Evolutionary conservation across 2,797 vertebrate genomes (phyloP), one percentile per base, ranked within the genome.

Genomic region (Manis crassicaudata): DNA sequence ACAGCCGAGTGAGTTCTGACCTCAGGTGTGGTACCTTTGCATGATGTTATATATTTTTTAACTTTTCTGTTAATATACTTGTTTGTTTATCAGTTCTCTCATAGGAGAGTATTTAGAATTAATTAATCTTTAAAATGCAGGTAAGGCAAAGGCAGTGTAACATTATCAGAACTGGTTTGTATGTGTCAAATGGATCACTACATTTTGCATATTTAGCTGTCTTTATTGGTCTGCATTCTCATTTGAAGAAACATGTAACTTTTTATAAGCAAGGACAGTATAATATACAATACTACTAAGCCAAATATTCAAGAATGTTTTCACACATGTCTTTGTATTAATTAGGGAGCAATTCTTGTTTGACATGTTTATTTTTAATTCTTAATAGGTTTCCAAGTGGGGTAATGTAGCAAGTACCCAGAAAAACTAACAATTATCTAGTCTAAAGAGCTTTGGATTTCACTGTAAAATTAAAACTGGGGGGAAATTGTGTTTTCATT

Each of bases 281-380:
- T 97, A 97, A 97, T 97, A 85, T 94, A 96, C 86, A 95, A 97
- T 97, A 94, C 94, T 96, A 94, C 67, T 82, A 97, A 97, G 85
- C 84, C 93, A 92, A 93, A 94, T 97, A 94, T 96, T 94, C 76
- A 96, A 97, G 94, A 97, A 96, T 94, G 96, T 97, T 97, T 97
- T 97, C 92, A 88, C 97, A 97, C 93, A 92, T 95, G 97, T 96
- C 96, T 97, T 96, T 93, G 92, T 94, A 96, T 97, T 97, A 97
- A 98, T 97, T 98, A 97, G 96, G 90, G 96, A 97, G 82, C 87
- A 80, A 81, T 95, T 97, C 97, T 97, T 97, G 96, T 97, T 98
- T 96, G 97, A 97, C 97, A 98, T 98, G 97, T 97, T 97, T 97
- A 97, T 94, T 97, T 98, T 97, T 95, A 93, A 97, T 97, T 97